Percentiles rank a stretch among this genome's conserved stretches.
Evolutionary conservation across 2,888 invertebrate species (phyloP).

Genomic region (Amphiduros pacificus): DNA sequence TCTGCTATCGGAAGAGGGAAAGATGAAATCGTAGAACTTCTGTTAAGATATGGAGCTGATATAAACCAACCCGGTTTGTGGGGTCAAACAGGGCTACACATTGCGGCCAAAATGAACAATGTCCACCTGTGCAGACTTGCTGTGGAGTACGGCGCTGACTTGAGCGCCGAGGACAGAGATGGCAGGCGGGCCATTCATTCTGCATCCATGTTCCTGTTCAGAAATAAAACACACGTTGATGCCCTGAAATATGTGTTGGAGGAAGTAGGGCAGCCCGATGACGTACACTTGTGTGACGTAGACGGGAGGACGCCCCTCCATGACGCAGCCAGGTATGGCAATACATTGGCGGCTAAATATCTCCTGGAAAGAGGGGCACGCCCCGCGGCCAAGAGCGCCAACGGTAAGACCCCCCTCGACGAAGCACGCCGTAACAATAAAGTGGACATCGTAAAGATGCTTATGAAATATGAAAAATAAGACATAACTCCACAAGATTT

Average conservation of each 20-base stretch:
- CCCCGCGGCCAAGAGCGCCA: neutral
- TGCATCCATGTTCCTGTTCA: neutral
- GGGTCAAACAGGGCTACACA: slow-evolving; percentile 7
- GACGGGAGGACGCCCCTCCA: slow-evolving; percentile 8
- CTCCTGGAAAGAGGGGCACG: slow-evolving; percentile 1
- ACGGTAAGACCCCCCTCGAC: slow-evolving; percentile 2
- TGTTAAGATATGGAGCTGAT: slow-evolving; percentile 13
- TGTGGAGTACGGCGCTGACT: slow-evolving; percentile 3
- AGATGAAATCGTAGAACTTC: neutral
- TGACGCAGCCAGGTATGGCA: slow-evolving; percentile 7
- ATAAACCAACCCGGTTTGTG: slow-evolving; percentile 1
- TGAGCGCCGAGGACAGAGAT: neutral
- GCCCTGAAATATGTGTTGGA: slow-evolving; percentile 4
- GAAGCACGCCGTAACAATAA: neutral
- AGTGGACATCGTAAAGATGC: neutral
- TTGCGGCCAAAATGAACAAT: slow-evolving; percentile 4
- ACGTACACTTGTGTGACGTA: neutral
- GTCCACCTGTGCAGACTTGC: neutral
- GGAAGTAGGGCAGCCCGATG: neutral
- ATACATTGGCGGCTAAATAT: neutral
- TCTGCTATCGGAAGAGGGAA: slow-evolving; percentile 5
- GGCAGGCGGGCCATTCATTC: slow-evolving; percentile 5
- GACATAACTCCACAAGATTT: too few species aligned
- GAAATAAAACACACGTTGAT: neutral
- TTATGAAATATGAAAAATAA: neutral